phyloP scores from a whole-genome alignment of 2,113 vertebrate species.

The Xiphophorus couchianus region DNA sequence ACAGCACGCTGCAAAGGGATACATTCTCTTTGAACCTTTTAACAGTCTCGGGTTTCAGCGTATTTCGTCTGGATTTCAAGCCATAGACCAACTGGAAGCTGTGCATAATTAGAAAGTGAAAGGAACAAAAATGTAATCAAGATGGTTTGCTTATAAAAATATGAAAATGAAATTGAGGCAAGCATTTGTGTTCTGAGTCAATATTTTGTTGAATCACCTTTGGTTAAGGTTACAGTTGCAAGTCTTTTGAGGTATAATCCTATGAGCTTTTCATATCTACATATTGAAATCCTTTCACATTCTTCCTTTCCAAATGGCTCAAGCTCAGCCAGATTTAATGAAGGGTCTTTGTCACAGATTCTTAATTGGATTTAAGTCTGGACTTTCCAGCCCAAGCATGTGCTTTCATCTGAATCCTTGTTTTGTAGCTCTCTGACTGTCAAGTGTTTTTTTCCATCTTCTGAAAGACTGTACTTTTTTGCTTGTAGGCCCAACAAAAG shows the following conservation, averaged over 20 bases:
- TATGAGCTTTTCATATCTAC: too few relatives aligned
- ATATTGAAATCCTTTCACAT: too few relatives aligned
- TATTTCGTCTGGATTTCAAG: not conserved
- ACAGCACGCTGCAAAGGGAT: not conserved
- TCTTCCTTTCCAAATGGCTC: not conserved
- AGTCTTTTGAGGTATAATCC: too few relatives aligned
- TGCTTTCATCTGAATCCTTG: not conserved
- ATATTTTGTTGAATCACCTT: too few relatives aligned
- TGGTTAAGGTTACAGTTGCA: too few relatives aligned
- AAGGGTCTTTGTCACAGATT: not conserved
- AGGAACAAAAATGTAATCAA: too few relatives aligned
- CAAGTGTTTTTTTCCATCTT: too few relatives aligned
- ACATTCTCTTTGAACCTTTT: not conserved
- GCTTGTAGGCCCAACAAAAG: too few relatives aligned
- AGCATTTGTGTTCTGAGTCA: too few relatives aligned
- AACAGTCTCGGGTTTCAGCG: not conserved
- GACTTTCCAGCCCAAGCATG: not conserved
- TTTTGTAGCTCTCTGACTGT: not conserved
- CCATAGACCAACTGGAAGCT: not conserved
- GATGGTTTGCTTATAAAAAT: too few relatives aligned
- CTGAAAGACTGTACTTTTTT: not conserved
- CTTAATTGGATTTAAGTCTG: not conserved
- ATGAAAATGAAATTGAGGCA: too few relatives aligned
- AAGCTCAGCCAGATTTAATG: not conserved
- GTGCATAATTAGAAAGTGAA: too few relatives aligned